These are phyloP conservation scores for Eristalinus aeneus DNA, from an alignment of 2,888 invertebrate species.

Conservation along the genomic window DNA sequence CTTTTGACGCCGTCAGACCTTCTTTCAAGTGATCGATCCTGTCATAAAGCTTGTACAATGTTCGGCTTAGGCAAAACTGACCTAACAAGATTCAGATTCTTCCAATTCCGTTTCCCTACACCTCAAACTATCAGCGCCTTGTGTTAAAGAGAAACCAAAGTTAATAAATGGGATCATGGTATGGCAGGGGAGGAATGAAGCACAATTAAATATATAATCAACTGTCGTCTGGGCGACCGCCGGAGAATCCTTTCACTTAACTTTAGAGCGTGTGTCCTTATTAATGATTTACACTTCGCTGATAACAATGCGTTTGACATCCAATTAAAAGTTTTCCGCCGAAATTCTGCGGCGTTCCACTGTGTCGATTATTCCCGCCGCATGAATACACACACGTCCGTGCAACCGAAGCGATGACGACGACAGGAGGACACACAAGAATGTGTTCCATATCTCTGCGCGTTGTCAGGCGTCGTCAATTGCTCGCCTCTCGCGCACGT, in stretches of 20 bases:
- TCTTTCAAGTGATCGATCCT: too few relatives aligned
- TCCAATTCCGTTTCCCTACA: too few relatives aligned
- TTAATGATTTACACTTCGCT: conserved; percentile 58
- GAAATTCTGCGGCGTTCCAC: conserved; percentile 34
- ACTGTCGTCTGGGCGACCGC: conserved; percentile 1
- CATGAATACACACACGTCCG: conserved; percentile 3
- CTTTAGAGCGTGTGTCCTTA: conserved; percentile 38
- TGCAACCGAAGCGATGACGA: not conserved
- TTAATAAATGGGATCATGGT: not conserved
- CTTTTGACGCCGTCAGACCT: too few relatives aligned
- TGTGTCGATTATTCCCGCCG: conserved; percentile 38
- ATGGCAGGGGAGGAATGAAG: not conserved
- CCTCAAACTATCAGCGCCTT: not conserved
- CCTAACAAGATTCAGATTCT: too few relatives aligned
- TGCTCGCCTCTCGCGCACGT: conserved; percentile 8
- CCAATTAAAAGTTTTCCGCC: conserved; percentile 57
- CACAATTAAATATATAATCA: not conserved
- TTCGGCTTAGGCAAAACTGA: too few relatives aligned
- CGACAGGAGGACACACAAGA: not conserved
- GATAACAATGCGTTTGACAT: conserved; percentile 54
- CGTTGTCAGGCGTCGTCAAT: not conserved
- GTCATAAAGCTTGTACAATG: too few relatives aligned
- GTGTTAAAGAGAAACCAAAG: not conserved
- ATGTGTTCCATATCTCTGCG: conserved; percentile 1
- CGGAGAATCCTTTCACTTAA: conserved; percentile 16